Evolutionary conservation across 2,113 vertebrate genomes (phyloP), one percentile per base, ranked within the genome.

Genomic region (Halcyon malimbica): DNA sequence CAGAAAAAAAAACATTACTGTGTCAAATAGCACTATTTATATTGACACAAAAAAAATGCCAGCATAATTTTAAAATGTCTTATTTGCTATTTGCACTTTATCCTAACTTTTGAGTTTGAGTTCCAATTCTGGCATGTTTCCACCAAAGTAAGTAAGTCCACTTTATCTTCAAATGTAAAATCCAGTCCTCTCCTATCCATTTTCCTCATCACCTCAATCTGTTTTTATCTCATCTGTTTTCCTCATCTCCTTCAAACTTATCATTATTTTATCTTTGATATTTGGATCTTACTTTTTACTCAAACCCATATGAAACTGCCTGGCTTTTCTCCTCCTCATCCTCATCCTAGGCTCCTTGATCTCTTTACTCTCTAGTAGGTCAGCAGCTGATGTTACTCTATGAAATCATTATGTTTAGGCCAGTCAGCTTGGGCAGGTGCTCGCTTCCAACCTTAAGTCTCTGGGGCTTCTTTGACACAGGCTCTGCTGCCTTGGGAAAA

Each of bases 401-500:
- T 48, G 26, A 87, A 92, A 91, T 31, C 5, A 37, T 20, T 73
- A 28, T 33, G 17, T 73, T 44, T 44, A 83, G 57, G 41, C 54
- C 21, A 9, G 9, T 21, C 5, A 23, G 23, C 57, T 59, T 67
- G 76, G 78, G 42, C 90, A 93, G 83, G 64, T 94, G 69, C 74
- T 96, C 2, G 1, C 60, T 87, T 90, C 90, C 87, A 95, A 31
- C 59, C 44, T 84, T 57, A 46, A 57, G 33, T 91, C 86, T 94
- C 73, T 80, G 67, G 75, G 80, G 23, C 9, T 97, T 95, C 63
- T 90, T 84, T 81, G 68, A 26, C 25, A 89, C 28, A 88, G 73
- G 13, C 53, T 74, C 9, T 63, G 50, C 28, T 94, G 65, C 94
- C 89, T 94, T 87, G 74, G 90, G 63, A 83, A 96, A 85, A 63